Conservation (phyloP, 1,140 invertebrate genomes). For the Diploscapter pachys region DNA sequence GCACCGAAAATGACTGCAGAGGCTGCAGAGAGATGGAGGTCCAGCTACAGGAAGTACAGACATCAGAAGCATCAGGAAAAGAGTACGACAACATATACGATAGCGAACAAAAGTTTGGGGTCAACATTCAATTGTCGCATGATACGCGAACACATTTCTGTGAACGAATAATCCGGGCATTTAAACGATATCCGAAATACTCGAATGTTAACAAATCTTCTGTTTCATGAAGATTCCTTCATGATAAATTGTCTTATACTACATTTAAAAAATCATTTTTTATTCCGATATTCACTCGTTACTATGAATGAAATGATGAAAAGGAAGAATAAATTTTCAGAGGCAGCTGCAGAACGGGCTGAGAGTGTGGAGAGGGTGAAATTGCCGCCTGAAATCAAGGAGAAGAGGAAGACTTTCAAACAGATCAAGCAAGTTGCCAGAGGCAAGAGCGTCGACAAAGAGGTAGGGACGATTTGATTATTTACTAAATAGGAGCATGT, state of each 20-base stretch:
- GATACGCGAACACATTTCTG: no score
- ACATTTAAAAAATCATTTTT: no score
- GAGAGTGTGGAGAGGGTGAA: constrained; percentile 16
- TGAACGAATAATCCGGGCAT: no score
- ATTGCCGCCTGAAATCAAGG: constrained; percentile 24
- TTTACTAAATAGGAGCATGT: no score
- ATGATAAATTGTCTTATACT: no score
- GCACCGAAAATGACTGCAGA: constrained; percentile 55
- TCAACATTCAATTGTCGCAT: no score
- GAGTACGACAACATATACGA: constrained; percentile 12
- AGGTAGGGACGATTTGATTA: background rate
- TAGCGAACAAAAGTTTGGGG: no score
- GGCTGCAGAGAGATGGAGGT: constrained; percentile 53
- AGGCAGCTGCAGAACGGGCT: constrained; percentile 24
- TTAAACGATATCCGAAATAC: no score
- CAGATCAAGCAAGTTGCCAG: constrained; percentile 32
- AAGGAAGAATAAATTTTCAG: constrained; percentile 5
- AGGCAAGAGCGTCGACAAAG: constrained; percentile 22
- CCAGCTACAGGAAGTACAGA: constrained; percentile 52
- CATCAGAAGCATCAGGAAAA: constrained; percentile 49
- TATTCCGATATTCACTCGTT: no score
- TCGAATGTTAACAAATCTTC: no score
- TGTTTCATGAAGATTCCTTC: no score
- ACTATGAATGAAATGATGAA: background rate
- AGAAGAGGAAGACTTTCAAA: constrained; percentile 36